Evolutionary conservation across 1,140 invertebrate genomes (phyloP).

Genomic region (Drosophila funebris): DNA sequence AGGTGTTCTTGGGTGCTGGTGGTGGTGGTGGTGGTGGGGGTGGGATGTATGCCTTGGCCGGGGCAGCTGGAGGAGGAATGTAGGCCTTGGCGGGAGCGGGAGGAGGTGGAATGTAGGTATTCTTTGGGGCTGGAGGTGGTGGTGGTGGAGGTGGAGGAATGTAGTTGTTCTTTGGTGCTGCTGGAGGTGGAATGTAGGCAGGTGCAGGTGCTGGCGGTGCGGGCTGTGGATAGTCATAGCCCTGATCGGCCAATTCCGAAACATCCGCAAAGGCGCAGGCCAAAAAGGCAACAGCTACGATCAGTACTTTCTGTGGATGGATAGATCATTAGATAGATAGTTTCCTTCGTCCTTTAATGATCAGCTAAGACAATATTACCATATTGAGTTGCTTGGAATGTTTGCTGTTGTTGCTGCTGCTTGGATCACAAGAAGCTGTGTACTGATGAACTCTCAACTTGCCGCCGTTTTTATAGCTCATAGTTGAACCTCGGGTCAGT

Average conservation of each 20-base stretch:
- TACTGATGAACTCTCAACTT: slow-evolving; percentile 58
- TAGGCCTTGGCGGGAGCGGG: slow-evolving; percentile 49
- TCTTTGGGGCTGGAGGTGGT: slow-evolving; percentile 49
- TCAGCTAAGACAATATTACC: slow-evolving; percentile 12
- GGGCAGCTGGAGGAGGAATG: slow-evolving; percentile 54
- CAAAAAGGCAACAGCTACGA: slow-evolving; percentile 67
- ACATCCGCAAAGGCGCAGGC: slow-evolving; percentile 73
- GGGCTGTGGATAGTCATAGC: slow-evolving; percentile 69
- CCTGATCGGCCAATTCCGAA: slow-evolving; percentile 60
- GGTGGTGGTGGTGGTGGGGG: slow-evolving; percentile 69
- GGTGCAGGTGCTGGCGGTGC: slow-evolving; percentile 46
- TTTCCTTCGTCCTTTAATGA: slow-evolving; percentile 32
- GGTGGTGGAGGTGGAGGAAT: slow-evolving; percentile 56
- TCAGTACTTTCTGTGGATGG: slow-evolving; percentile 58
- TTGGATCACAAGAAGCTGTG: slow-evolving; percentile 59
- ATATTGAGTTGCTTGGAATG: slow-evolving; percentile 16
- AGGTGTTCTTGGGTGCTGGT: slow-evolving; percentile 64
- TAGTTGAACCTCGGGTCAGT: slow-evolving; percentile 56
- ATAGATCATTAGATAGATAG: background rate
- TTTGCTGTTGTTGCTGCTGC: slow-evolving; percentile 50
- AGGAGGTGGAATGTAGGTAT: slow-evolving; percentile 54
- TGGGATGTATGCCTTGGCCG: slow-evolving; percentile 56
- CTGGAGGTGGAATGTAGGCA: slow-evolving; percentile 44
- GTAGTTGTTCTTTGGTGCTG: slow-evolving; percentile 46
- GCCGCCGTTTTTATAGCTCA: slow-evolving; percentile 62